Evolutionary conservation across 2,113 vertebrate species (phyloP), one percentile per base, ranked within the genome.

Genomic region (Reinhardtius hippoglossoides): DNA sequence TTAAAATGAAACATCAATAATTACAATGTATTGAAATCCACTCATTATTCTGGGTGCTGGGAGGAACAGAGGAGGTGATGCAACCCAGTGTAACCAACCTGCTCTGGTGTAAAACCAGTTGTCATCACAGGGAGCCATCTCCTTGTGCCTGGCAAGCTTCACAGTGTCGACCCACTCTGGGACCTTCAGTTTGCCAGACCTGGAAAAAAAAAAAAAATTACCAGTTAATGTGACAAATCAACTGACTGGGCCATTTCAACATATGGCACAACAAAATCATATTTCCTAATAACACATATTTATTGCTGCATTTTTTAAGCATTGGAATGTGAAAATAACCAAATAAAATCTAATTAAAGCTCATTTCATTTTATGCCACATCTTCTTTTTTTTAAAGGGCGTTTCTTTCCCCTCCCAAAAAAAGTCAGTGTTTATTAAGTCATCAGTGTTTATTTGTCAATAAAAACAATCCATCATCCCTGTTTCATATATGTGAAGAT

Each of bases 161-260:
- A 96, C 95, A 0, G 94, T 96, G 90, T 95, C 96, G 21, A 96
- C 95, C 96, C 95, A 96, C 67, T 96, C 96, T 2, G 96, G 95
- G 23, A 96, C 95, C 80, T 96, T 96, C 58, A 96, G 91, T 87
- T 96, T 96, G 18, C 95, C 95, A 81, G 95, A 96, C 92, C 96
- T 96, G 78, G 62, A 77, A 79, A 67, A 3, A 44, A 5, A 0
- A 5, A 57, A 81, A 48, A 26, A 71, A 74, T 69, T 27, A 67
- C 27, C 65, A 69, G 62, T 44, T 12, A 6, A 75, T 64, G 61
- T 27, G 69, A 83, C 40, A 61, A 77, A 69, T 67, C 61, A 64
- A 68, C 23, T 59, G 40, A 23, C 42, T 31, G 54, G n/a, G 27
- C 13, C 0, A n/a, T 78, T 78, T 78, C 46, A 66, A 71, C 64